These are phyloP conservation scores for Harpagifer antarcticus DNA, from an alignment of 2,797 vertebrate species.

Conservation along the genomic window DNA sequence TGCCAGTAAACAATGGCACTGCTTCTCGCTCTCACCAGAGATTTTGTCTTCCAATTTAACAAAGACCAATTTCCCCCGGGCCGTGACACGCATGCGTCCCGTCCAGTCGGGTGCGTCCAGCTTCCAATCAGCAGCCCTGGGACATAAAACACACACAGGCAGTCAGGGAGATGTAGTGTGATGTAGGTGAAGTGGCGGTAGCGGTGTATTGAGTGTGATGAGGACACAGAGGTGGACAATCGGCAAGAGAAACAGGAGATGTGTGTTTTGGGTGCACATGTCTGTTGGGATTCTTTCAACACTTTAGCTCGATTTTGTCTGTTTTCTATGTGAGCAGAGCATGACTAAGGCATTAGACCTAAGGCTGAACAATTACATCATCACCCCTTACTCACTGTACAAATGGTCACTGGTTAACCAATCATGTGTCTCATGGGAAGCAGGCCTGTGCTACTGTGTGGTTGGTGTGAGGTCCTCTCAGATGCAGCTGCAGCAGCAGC, in stretches of 20 bases:
- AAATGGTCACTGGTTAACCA: conserved; percentile 63
- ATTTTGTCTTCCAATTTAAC: conserved; percentile 96
- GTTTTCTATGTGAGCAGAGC: conserved; percentile 42
- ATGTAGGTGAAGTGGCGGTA: conserved; percentile 23
- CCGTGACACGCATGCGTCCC: conserved; percentile 93
- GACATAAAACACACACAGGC: conserved; percentile 31
- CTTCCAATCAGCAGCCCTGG: conserved; percentile 97
- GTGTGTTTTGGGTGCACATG: conserved; percentile 5
- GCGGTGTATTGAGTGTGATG: conserved; percentile 23
- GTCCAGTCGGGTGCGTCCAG: conserved; percentile 96
- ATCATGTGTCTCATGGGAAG: conserved; percentile 46
- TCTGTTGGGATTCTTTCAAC: conserved; percentile 28
- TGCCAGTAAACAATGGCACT: conserved; percentile 58
- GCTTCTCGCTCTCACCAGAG: conserved; percentile 86
- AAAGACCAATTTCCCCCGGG: conserved; percentile 93
- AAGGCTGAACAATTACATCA: conserved; percentile 67
- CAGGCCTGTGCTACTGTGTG: conserved; percentile 54
- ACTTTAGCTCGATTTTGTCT: background rate
- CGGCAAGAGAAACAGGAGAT: conserved; percentile 2
- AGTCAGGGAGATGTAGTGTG: conserved; percentile 10
- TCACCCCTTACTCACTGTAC: conserved; percentile 58
- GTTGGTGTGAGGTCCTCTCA: conserved; percentile 43
- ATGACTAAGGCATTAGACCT: conserved; percentile 61
- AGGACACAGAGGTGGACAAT: background rate
- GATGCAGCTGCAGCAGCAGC: conserved; percentile 39